Base-by-base conservation (phyloP, 2,797 vertebrate genomes). In the Chaunax sp. region DNA sequence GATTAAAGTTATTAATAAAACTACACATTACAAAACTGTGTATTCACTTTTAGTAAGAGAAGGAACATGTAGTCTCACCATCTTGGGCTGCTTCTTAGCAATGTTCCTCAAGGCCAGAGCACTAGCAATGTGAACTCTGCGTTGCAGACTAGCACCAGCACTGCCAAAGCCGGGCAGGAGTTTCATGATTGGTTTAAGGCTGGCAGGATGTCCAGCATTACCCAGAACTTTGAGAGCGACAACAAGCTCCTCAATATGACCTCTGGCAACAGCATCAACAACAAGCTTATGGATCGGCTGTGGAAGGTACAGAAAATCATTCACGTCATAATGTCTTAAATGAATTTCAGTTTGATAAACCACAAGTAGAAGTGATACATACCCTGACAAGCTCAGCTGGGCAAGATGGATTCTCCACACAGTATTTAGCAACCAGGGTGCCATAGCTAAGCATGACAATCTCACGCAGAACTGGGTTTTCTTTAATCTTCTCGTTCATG, bases 381-480 rank as follows among this genome's bases (percentile, higher is more conserved):
- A 97, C 96, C 91, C 75, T 93, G 45, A 97, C 61, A 52, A 93
- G 87, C 5, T 93, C 89, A 11, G 87, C 84, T 3, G 94, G 71
- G 79, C 94, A 96, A 58, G 73, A 45, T 38, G 90, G 87, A 56
- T 89, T 69, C 14, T 78, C 87, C 41, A 14, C 71, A 67, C 95
- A 97, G 83, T 91, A 89, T 79, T 93, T 97, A 68, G 89, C 73
- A 62, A 96, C 86, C 76, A 97, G 71, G 1, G 92, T 94, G 0
- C 95, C 95, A 0, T 93, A 96, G 75, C 92, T 92, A 40, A 97
- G 93, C 71, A 92, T 84, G 40, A 79, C 83, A 55, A 94, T 69
- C 73, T 94, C 93, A 57, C 86, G 86, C 11, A 95, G 84, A 26
- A 90, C 2, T 9, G 86, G 79, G 10, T 82, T 81, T 68, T 35